Base-by-base conservation (phyloP, 2,113 vertebrate species). In the Lophius piscatorius region DNA sequence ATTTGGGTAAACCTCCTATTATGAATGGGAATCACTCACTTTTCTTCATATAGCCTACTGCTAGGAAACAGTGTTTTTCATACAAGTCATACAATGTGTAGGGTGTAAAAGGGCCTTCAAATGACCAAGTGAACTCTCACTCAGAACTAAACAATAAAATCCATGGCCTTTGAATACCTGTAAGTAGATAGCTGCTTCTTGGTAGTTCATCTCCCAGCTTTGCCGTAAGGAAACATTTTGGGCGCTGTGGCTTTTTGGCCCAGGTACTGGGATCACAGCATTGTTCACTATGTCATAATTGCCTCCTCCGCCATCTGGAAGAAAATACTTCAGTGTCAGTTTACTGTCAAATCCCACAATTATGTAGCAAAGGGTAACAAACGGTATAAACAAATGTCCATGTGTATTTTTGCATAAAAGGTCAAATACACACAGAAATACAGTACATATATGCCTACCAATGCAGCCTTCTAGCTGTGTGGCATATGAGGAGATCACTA, bases 171-270 rank as follows among this genome's bases (percentile, higher is more conserved):
- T 16, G 9, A 42, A 74, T 75, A 98, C 97, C 95, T 99, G 95
- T 86, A 99, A 92, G 91, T 98, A 99, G 89, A 99, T 98, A 5
- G 97, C 95, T 39, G 96, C 94, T 86, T 99, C 97, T 78, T 99
- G 96, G 76, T 96, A 98, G 79, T 95, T 98, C 92, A 97, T 96
- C 60, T 98, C 96, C 97, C 97, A 98, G 88, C 90, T 94, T 76
- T 94, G 93, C 2, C 70, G 81, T 12, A 92, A 62, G 22, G 91
- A 90, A 64, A 82, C 85, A 60, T 87, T 88, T 57, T 90, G 92
- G 11, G 72, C 29, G 0, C 87, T 88, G 76, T 89, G 70, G 12
- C 89, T 91, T 38, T 89, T 89, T 2, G 88, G 82, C 2, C 90
- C 90, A 0, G 93, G 90, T 46, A 88, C 92, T 70, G 92, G 87